A percentile compares a stretch with the other conserved stretches of the same genome.
Conservation (phyloP, 2,888 invertebrate species). For the Meteorus cinctellus region DNA sequence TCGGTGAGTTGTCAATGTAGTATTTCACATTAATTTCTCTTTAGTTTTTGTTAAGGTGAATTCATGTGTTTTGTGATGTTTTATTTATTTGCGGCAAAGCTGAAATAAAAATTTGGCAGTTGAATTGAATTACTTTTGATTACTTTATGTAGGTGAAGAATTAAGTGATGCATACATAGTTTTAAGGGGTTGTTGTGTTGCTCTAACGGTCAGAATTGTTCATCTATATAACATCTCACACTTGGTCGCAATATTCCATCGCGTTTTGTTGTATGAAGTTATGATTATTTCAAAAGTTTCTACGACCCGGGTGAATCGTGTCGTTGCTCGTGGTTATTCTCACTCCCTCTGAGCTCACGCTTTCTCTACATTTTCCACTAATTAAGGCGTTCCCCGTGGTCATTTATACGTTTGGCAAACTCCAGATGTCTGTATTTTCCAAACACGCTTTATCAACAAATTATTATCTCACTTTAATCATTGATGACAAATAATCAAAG, state of each 20-base stretch:
- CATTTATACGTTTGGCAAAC: conserved; percentile 13
- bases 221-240: neutral
- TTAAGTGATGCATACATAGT: neutral
- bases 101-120: neutral
- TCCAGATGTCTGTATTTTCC: neutral
- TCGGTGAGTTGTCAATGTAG: conserved; percentile 8
- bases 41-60: neutral
- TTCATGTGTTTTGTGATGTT: neutral
- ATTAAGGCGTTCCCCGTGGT: conserved; percentile 48
- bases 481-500: neutral
- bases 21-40: neutral
- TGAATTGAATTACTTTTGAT: neutral
- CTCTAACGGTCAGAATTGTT: neutral
- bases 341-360: conserved; percentile 7
- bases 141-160: neutral
- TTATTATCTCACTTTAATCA: neutral
- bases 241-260: neutral
- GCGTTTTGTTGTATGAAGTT: conserved; percentile 39
- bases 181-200: conserved; percentile 22
- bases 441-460: neutral
- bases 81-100: neutral
- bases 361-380: conserved; percentile 46
- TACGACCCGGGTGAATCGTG: conserved; percentile 45
- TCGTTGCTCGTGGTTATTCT: conserved; percentile 19
- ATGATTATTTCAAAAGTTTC: conserved; percentile 54